These are phyloP conservation scores for Gallinago jamesoni DNA, from an alignment of 2,113 vertebrate genomes.

Conservation along the genomic window DNA sequence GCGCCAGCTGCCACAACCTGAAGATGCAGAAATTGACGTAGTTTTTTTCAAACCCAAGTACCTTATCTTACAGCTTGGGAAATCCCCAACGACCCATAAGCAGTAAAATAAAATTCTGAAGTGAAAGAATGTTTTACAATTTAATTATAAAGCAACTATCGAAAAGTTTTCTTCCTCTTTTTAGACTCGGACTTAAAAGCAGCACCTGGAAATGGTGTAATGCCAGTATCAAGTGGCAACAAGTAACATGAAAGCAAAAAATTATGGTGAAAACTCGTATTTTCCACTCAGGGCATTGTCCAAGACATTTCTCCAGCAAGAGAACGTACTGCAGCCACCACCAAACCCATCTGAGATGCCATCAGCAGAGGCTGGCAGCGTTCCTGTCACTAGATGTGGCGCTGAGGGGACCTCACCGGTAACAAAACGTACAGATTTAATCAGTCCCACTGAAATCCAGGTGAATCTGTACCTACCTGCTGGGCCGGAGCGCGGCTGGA, in stretches of 20 bases:
- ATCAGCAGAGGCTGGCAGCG: not conserved
- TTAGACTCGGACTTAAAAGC: not conserved
- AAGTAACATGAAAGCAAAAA: not conserved
- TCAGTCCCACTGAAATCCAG: not conserved
- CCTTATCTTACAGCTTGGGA: not conserved
- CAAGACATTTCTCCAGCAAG: not conserved
- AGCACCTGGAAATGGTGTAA: not conserved
- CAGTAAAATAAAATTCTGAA: not conserved
- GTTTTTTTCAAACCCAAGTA: not conserved
- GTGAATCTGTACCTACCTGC: not conserved
- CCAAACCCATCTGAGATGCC: not conserved
- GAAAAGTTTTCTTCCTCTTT: not conserved
- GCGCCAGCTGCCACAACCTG: constrained; percentile 88
- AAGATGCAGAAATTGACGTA: constrained; percentile 41
- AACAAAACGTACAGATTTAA: rapidly evolving
- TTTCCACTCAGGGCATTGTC: not conserved
- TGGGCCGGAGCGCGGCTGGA: not conserved
- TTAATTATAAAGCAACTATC: not conserved
- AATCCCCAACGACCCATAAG: not conserved
- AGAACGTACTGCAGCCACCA: not conserved
- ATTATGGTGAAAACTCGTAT: not conserved
- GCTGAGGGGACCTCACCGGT: not conserved
- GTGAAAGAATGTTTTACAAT: not conserved
- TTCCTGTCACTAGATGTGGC: not conserved
- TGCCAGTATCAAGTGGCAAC: not conserved